Conservation (phyloP, 2,797 vertebrate genomes). For the Vireo griseus region DNA sequence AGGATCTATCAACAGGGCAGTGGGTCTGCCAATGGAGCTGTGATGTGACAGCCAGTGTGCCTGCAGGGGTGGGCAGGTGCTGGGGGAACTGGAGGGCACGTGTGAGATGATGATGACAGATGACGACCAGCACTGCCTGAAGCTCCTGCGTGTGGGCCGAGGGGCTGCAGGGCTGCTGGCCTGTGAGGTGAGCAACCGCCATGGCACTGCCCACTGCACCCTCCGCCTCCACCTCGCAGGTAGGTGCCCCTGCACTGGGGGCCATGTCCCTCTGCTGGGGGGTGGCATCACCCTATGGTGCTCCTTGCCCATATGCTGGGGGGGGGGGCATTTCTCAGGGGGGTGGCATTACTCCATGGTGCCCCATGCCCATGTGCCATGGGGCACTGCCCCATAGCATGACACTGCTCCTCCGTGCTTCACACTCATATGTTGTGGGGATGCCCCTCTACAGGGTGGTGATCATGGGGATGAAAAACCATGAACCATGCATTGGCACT, state of each 20-base stretch:
- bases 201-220: conserved; percentile 83
- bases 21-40: neutral
- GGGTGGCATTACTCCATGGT: neutral
- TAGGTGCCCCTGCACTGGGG: conserved; percentile 27
- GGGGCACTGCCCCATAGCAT: neutral
- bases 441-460: neutral
- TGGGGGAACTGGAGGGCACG: conserved; percentile 76
- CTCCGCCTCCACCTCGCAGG: conserved; percentile 87
- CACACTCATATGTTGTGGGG: rapidly evolving
- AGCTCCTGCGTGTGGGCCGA: conserved; percentile 78
- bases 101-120: conserved; percentile 91
- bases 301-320: neutral
- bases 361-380: neutral
- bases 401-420: neutral
- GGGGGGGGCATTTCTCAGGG: rapidly evolving
- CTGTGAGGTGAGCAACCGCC: conserved; percentile 86
- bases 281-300: neutral
- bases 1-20: neutral
- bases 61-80: conserved; percentile 77
- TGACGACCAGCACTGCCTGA: conserved; percentile 89
- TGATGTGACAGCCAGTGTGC: neutral
- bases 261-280: rapidly evolving
- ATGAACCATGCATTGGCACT: rapidly evolving
- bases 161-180: conserved; percentile 79
- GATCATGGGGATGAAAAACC: neutral